A percentile compares a stretch with the other conserved stretches of the same genome.
phyloP scores from a whole-genome alignment of 1,140 invertebrate genomes.

The Dreissena polymorpha region DNA sequence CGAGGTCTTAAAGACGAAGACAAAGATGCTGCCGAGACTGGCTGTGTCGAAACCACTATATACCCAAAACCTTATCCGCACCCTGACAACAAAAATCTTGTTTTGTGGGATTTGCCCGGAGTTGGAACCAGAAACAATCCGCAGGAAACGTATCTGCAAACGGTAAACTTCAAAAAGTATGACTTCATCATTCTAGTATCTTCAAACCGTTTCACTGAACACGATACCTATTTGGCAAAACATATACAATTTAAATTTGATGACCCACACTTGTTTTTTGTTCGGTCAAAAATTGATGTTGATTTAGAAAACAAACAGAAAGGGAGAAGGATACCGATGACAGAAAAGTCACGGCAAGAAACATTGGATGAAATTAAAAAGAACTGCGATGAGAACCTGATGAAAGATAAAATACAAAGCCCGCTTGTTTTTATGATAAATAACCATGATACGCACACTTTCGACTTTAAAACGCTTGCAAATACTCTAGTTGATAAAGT shows the following conservation, averaged over 20 bases:
- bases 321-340: not conserved
- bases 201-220: not conserved
- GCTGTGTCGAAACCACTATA: not conserved
- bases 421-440: not conserved
- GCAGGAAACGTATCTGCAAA: not conserved
- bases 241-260: not conserved
- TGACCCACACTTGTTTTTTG: not conserved
- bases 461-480: not conserved
- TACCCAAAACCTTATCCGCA: not conserved
- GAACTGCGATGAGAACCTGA: not conserved
- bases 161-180: slow-evolving; percentile 1
- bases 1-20: not conserved
- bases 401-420: no score
- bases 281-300: not conserved
- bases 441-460: not conserved
- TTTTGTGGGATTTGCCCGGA: slow-evolving; percentile 19
- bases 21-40: not conserved
- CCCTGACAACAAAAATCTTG: slow-evolving; percentile 1
- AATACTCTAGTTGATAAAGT: not conserved
- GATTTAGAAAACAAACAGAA: not conserved
- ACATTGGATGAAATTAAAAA: no score
- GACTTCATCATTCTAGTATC: slow-evolving; percentile 24
- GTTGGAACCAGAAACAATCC: slow-evolving; percentile 4
- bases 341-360: not conserved
- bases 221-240: slow-evolving; percentile 4